A percentile compares a stretch with the other conserved stretches of the same genome.
phyloP scores from a whole-genome alignment of 2,113 vertebrate genomes.

The Dasyurus viverrinus region DNA sequence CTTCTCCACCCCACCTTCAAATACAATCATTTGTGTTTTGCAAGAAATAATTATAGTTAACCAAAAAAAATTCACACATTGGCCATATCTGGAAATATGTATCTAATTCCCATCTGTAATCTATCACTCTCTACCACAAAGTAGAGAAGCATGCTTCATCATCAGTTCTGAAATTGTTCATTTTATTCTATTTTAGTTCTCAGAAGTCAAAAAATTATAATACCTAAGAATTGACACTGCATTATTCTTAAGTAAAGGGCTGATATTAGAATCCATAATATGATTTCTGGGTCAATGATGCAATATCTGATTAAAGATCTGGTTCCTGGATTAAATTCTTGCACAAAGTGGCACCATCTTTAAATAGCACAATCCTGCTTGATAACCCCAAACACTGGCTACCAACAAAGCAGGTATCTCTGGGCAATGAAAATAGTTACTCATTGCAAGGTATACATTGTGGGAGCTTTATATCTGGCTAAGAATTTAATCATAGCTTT shows the following conservation, averaged over 20 bases:
- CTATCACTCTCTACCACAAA: too few species aligned
- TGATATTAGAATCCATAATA: slow-evolving; percentile 21
- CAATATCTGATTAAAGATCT: not conserved
- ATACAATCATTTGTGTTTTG: not conserved
- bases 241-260: not conserved
- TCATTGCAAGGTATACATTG: not conserved
- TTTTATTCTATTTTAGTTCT: not conserved
- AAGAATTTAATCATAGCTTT: not conserved
- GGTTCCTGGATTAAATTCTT: not conserved
- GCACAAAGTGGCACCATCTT: not conserved
- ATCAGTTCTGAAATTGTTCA: not conserved
- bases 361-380: not conserved
- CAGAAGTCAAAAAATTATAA: not conserved
- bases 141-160: not conserved
- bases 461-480: not conserved
- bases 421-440: not conserved
- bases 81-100: not conserved
- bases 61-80: not conserved
- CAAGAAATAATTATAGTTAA: not conserved
- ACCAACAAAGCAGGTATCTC: not conserved
- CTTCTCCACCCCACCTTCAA: not conserved
- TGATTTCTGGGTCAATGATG: slow-evolving; percentile 8
- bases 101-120: too few species aligned
- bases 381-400: not conserved
- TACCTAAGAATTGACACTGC: not conserved